Base-by-base conservation (phyloP, 2,113 vertebrate species). In the Nestor notabilis region DNA sequence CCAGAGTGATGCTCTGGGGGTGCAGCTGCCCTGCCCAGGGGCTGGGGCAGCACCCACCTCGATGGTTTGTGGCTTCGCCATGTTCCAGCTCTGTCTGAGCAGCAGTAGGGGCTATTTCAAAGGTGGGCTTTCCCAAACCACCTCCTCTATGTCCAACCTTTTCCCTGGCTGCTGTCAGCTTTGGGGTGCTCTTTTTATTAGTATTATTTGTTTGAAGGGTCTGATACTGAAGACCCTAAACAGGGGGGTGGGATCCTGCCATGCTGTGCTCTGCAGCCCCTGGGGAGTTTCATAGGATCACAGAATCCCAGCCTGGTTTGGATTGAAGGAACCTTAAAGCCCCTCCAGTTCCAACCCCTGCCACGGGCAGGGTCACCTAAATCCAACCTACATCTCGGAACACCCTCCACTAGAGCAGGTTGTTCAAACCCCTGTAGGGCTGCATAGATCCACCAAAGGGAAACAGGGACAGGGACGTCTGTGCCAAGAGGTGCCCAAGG, bases 11-110 rank as follows among this genome's bases (percentile, higher is more conserved):
- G 56, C 49, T 37, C 24, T 1, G 2, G 37, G 10, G 37, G 13
- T 18, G 25, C 41, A 11, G 61, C 49, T 24, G 0, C 33, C 7
- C 33, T 24, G 21, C 56, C 56, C 56, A 35, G 21, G 13, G 13
- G 2, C 39, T 20, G 49, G 75, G 24, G 13, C 66, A n/a, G 76
- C 1, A 2, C 21, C 69, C 31, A 21, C 52, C 60, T 11, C 2
- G 0, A 1, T 2, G 50, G 55, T 2, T 24, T 0, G 2, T 14
- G 35, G 17, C 2, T 44, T 33, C 47, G 68, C 3, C 0, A 14
- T 8, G 31, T 11, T 39, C 56, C 12, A 0, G 27, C 4, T 83
- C 21, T 6, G 8, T 11, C 13, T 1, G 1, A 37, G 47, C 52
- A 31, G 28, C 3, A 24, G 44, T 55, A 47, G 14, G 0, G 56